These are phyloP conservation scores for Brienomyrus longianalis DNA, from an alignment of 2,113 vertebrate genomes.

Conservation along the genomic window DNA sequence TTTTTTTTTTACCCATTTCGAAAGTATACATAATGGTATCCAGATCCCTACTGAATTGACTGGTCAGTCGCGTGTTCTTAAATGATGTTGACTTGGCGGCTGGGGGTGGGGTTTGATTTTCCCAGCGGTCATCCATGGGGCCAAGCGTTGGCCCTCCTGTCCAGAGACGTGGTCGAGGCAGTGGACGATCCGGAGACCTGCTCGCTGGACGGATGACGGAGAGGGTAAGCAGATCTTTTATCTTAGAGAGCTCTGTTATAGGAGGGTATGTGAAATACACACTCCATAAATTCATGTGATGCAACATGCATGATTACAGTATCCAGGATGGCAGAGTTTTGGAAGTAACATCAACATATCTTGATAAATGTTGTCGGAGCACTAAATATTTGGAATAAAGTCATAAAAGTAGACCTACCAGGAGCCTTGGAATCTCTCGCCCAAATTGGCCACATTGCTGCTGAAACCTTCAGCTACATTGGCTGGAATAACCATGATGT, in stretches of 20 bases:
- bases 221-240: conserved; percentile 43
- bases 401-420: neutral
- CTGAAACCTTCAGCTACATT: conserved; percentile 13
- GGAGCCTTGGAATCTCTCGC: neutral
- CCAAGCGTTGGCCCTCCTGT: neutral
- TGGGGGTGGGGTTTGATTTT: neutral
- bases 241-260: neutral
- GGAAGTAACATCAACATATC: neutral
- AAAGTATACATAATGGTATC: neutral
- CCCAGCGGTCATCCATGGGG: conserved; percentile 60
- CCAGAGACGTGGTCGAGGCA: conserved; percentile 33
- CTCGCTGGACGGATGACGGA: conserved; percentile 39
- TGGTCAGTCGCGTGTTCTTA: neutral
- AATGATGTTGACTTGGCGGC: neutral
- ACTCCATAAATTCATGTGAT: neutral
- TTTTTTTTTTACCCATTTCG: neutral
- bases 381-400: neutral
- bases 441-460: neutral
- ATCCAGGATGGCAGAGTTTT: neutral
- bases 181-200: conserved; percentile 45
- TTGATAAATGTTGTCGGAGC: neutral
- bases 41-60: neutral
- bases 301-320: neutral
- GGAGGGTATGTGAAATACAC: neutral
- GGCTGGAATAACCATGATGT: conserved; percentile 32